phyloP scores from a whole-genome alignment of 1,140 invertebrate species.

The Arctopsyche grandis region DNA sequence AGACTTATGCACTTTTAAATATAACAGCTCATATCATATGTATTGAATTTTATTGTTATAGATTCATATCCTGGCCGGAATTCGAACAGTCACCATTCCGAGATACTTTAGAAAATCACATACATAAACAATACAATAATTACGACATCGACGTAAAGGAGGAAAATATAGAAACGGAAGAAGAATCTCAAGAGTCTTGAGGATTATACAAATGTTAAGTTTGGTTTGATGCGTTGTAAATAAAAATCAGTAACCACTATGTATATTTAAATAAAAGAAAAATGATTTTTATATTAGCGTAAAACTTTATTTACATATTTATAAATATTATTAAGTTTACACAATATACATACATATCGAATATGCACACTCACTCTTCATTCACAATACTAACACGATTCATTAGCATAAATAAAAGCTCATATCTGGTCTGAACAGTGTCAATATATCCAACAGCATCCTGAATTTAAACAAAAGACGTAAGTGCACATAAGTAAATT shows the following conservation, averaged over 20 bases:
- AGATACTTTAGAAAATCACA: constrained; percentile 67
- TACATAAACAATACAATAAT: constrained; percentile 46
- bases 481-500: no score
- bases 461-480: no score
- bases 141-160: constrained; percentile 32
- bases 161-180: constrained; percentile 51
- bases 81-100: constrained; percentile 69
- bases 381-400: neutral
- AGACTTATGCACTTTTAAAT: no score
- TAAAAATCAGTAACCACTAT: neutral
- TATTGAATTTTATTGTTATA: constrained; percentile 55
- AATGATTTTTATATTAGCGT: neutral
- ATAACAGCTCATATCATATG: no score
- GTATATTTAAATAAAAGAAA: constrained; percentile 2
- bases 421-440: no score
- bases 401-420: no score
- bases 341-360: neutral
- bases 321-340: constrained; percentile 10
- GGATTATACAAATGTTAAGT: neutral
- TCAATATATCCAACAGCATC: no score
- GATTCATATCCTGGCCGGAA: constrained; percentile 70
- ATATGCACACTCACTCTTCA: neutral
- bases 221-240: constrained; percentile 7
- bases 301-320: constrained; percentile 44
- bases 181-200: constrained; percentile 35